A percentile compares a stretch with the other conserved stretches of the same genome.
These are phyloP conservation scores for Ectropis crepuscularia DNA, from an alignment of 2,888 invertebrate species.

Conservation along the genomic window DNA sequence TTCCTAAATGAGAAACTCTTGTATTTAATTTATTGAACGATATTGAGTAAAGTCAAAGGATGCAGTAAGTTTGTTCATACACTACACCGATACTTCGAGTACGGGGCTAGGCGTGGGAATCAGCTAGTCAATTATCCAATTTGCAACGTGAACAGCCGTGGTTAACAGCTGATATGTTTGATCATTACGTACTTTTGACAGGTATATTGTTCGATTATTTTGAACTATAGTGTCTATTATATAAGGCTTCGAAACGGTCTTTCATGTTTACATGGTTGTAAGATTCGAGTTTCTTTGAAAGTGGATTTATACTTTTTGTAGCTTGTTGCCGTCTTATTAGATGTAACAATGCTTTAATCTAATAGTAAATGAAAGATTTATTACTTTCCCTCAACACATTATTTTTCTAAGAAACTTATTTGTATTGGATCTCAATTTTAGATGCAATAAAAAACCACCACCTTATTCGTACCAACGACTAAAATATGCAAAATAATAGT, in stretches of 20 bases:
- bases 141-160: slow-evolving; percentile 54
- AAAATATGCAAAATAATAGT: too few species aligned
- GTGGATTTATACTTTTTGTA: not conserved
- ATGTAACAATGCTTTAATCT: not conserved
- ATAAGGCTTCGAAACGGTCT: slow-evolving; percentile 1
- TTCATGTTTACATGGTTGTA: not conserved
- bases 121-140: slow-evolving; percentile 68
- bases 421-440: too few species aligned
- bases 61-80: not conserved
- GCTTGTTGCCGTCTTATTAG: not conserved
- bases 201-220: slow-evolving; percentile 47
- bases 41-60: not conserved
- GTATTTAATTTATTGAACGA: not conserved
- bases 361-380: too few species aligned
- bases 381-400: too few species aligned
- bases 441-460: too few species aligned
- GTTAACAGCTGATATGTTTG: slow-evolving; percentile 52
- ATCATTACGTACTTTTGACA: slow-evolving; percentile 57
- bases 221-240: slow-evolving; percentile 14
- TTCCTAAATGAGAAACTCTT: slow-evolving; percentile 16
- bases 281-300: not conserved
- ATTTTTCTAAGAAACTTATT: too few species aligned
- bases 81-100: not conserved
- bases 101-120: slow-evolving; percentile 57
- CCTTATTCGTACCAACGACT: too few species aligned